Evolutionary conservation across 2,888 invertebrate species (phyloP), one percentile per base, ranked within the genome.

Genomic region (Ashinkailepas kermadecensis): DNA sequence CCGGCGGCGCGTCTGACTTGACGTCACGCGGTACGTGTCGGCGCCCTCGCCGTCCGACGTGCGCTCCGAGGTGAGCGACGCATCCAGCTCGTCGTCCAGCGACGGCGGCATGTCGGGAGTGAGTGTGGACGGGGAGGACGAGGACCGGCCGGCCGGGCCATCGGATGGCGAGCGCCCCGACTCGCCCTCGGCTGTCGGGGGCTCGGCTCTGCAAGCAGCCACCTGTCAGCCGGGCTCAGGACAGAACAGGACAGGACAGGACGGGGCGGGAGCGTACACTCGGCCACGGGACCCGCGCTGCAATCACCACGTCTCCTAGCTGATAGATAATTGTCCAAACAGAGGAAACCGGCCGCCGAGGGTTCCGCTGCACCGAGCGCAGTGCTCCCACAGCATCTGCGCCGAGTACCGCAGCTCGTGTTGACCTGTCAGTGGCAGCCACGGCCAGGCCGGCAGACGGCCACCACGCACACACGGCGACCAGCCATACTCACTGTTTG

Each of bases 11-110:
- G 23, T 23, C 54, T 74, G 74, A 54, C 74, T 23, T 1, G 74
- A 74, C 18, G 74, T 74, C 23, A 74, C 74, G 8, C 74, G 74
- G 74, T 74, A 74, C 54, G 74, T 74, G 74, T 74, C 74, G 74
- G 74, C 74, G 54, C 74, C 74, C 74, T 74, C 74, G 74, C 74
- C 74, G 74, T 74, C 74, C 54, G 74, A 74, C 13, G 74, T 74
- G 54, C 39, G 54, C 74, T 74, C 74, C 18, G 74, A 74, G 54
- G 74, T 74, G 54, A 74, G 39, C 15, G 74, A 74, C 18, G 54
- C 74, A 54, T 74, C 74, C 74, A 74, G 74, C 9, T 74, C 74
- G 18, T 74, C 74, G 18, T 74, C 74, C 54, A 74, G 74, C 18
- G 74, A 74, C 18, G 74, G 74, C 54, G 74, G 54, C 54, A 18